Base-by-base conservation (phyloP, 2,888 invertebrate genomes). In the Eupeodes latifasciatus region DNA sequence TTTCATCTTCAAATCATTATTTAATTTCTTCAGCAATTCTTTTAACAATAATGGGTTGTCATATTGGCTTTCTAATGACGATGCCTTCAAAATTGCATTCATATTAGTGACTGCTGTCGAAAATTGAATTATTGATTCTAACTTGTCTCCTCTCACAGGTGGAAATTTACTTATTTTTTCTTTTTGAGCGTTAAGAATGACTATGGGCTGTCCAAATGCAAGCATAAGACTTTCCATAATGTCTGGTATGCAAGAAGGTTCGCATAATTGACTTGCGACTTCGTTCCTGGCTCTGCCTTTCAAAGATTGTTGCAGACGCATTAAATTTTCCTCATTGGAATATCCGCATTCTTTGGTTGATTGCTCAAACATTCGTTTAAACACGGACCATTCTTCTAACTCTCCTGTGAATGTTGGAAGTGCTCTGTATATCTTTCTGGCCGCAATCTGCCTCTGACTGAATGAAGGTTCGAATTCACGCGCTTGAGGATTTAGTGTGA, bases 31-130 rank as follows among this genome's bases (percentile, higher is more conserved):
- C 10, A 75, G 6, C 62, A 75, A 7, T 49, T 75, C 74, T 36
- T 62, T 75, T 11, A 75, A 14, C 27, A 75, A 51, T 16, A 75
- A 36, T 11, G 74, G 74, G 53, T 51, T 62, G 7, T 67, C 67
- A 51, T 72, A 53, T 16, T 59, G 62, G n/a, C 62, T 64, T 44
- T 64, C 61, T 40, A 61, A 61, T n/a, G 36, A 36, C 16, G 71
- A 57, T 40, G 71, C 71, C 44, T 71, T 71, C 71, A 71, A 44
- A 34, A 71, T 16, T 57, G 71, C 71, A 57, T 55, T 71, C 55
- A 71, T 55, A 11, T 71, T 71, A 16, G 69, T 53, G 27, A 57
- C 57, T 69, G 69, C 69, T 55, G 55, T 55, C n/a, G 71, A 55
- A 53, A 71, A 71, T 12, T 71, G 71, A 19, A 71, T 16, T 27